Evolutionary conservation across 1,140 invertebrate species (phyloP).

Genomic region (Drosophila lacteicornis): DNA sequence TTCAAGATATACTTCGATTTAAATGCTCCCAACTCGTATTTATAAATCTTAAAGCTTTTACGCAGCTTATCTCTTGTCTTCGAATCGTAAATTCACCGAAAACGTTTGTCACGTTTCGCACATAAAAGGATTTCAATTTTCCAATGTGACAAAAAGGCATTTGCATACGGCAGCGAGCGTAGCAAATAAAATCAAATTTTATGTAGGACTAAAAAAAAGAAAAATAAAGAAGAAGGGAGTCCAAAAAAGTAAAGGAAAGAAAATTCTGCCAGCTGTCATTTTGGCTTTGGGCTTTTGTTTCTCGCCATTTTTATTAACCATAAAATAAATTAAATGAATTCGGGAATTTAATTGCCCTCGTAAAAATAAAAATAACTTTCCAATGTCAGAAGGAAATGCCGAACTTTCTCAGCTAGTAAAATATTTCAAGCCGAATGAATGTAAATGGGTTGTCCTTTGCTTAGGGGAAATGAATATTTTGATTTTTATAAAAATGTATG

Average conservation of each 20-base stretch:
- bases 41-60: conserved; percentile 48
- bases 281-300: conserved; percentile 48
- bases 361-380: conserved; percentile 61
- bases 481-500: neutral
- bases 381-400: conserved; percentile 16
- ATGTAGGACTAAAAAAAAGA: conserved; percentile 50
- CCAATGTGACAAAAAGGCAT: conserved; percentile 78
- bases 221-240: neutral
- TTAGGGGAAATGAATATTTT: neutral
- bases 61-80: conserved; percentile 10
- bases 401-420: conserved; percentile 16
- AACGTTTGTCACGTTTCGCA: conserved; percentile 78
- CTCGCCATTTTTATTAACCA: conserved; percentile 72
- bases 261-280: conserved; percentile 49
- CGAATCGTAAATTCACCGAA: conserved; percentile 63
- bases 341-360: conserved; percentile 77
- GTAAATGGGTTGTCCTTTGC: conserved; percentile 1
- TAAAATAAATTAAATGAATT: conserved; percentile 84
- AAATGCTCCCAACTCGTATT: neutral
- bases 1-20: neutral
- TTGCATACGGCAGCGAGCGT: conserved; percentile 61
- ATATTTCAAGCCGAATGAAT: conserved; percentile 24
- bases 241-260: conserved; percentile 8
- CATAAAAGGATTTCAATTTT: conserved; percentile 83
- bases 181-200: conserved; percentile 77